Conservation (phyloP, 2,797 vertebrate species). For the Columba guinea region DNA sequence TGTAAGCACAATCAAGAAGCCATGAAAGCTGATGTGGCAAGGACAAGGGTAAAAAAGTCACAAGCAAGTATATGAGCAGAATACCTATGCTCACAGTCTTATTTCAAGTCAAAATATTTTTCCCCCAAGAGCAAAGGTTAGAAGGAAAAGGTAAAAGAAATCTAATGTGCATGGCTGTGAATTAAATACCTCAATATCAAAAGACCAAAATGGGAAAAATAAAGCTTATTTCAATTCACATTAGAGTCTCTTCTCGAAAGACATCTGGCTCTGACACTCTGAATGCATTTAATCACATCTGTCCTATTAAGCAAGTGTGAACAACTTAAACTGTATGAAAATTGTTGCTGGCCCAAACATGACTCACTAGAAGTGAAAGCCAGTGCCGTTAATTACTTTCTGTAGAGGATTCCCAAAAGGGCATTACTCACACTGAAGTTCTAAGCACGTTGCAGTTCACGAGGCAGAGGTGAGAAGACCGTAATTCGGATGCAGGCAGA, state of each 20-base stretch:
- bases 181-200: background rate
- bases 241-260: background rate
- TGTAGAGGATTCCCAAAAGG: background rate
- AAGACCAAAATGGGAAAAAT: background rate
- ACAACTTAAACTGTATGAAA: background rate
- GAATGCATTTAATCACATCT: background rate
- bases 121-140: background rate
- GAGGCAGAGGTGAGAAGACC: background rate
- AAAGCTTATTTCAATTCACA: background rate
- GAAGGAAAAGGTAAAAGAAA: background rate
- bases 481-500: background rate
- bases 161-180: background rate
- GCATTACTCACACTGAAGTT: background rate
- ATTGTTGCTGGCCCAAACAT: background rate
- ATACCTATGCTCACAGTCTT: background rate
- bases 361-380: conserved; percentile 7
- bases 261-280: background rate
- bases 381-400: background rate
- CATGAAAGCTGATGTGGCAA: background rate
- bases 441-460: background rate
- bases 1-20: background rate
- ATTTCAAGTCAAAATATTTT: background rate
- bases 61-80: background rate
- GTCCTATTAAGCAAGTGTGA: background rate
- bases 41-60: background rate